Evolutionary conservation across 2,888 invertebrate species (phyloP), one percentile per base, ranked within the genome.

Genomic region (Spilarctia lutea): DNA sequence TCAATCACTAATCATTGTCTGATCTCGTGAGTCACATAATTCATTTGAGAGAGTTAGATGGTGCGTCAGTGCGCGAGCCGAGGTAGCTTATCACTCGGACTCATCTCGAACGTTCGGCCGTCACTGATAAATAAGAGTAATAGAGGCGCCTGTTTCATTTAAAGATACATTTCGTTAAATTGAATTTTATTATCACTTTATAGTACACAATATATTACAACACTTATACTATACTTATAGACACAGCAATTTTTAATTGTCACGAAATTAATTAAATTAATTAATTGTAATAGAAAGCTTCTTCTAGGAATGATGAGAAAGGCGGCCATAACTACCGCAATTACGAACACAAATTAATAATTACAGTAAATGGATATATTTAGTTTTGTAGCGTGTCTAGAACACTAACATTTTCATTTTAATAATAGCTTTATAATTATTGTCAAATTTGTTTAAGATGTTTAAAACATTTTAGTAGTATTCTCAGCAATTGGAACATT

Each of bases 91-190:
- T 75, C 75, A 42, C 65, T 72, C 45, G 69, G 48, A 69, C 63
- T 16, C 72, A 75, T 75, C 75, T 56, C 30, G 39, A 68, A 65
- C 72, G 68, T 48, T 48, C 68, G 42, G 45, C 39, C 68, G 65
- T 65, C 63, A 67, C 13, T 69, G 72, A 75, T 70, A 70, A 75
- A 39, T 35, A 48, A 70, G 66, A 72, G 72, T 63, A 70, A 66
- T 63, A 35, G 39, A 70, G 72, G 75, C 75, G 75, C 72, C 72
- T 65, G 13, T n/a, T 48, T 45, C 35, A 65, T 30, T 65, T 35
- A 48, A 8, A 35, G 65, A 42, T 39, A 42, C 30, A 63, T n/a
- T 63, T 7, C 18, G 30, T 71, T 71, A 56, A 30, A 71, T 71
- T 71, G 60, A 42, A 71, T 63, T 45, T 42, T 63, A 60, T 30